Evolutionary conservation across 2,888 invertebrate species (phyloP).

Genomic region (Lasioglossum marginatum): DNA sequence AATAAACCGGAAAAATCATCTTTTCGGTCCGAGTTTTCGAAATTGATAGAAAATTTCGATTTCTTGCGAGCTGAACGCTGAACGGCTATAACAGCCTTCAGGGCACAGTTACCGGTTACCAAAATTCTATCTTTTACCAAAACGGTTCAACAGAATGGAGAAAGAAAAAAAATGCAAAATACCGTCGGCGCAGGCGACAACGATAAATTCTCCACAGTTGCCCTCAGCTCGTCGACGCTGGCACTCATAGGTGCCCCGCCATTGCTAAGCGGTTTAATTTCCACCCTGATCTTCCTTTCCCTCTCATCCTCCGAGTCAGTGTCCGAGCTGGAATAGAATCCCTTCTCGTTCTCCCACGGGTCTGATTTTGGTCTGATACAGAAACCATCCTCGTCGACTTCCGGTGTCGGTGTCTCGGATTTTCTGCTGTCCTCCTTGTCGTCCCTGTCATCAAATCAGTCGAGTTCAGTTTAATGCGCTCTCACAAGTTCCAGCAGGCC

Average conservation of each 20-base stretch:
- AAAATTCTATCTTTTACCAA: background rate
- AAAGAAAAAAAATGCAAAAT: constrained; percentile 68
- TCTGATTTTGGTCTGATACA: constrained; percentile 94
- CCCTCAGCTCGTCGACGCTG: constrained; percentile 97
- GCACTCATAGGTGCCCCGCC: constrained; percentile 96
- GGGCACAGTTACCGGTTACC: no score
- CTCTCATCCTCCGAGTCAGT: constrained; percentile 95
- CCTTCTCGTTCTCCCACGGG: constrained; percentile 90
- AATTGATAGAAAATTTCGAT: no score
- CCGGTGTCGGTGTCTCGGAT: constrained; percentile 87
- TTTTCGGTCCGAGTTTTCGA: no score
- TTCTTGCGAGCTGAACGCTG: background rate
- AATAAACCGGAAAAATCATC: background rate
- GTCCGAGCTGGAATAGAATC: constrained; percentile 95
- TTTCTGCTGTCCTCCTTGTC: constrained; percentile 88
- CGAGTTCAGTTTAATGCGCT: constrained; percentile 34
- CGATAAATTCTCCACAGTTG: constrained; percentile 96
- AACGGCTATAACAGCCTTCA: background rate
- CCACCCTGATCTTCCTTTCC: constrained; percentile 95
- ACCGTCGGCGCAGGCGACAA: constrained; percentile 91
- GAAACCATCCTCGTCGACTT: constrained; percentile 97
- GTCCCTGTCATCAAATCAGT: constrained; percentile 85
- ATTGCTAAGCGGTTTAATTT: constrained; percentile 97
- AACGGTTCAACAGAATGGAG: background rate
- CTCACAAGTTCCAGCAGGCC: constrained; percentile 71